Base-by-base conservation (phyloP, 92 coral and sea anemone species). In the Zoanthus sociatus region DNA sequence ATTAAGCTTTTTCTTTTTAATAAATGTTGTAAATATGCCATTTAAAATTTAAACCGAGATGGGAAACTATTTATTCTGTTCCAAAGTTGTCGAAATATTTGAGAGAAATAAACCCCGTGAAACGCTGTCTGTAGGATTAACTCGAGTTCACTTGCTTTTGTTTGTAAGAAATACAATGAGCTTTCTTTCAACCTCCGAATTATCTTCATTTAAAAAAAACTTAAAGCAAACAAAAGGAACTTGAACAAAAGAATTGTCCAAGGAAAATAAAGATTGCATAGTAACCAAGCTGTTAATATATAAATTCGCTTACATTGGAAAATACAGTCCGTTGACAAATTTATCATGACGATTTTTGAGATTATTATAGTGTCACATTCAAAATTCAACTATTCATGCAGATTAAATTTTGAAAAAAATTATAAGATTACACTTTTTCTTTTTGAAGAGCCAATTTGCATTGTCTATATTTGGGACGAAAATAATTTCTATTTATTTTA, bases 271-370 rank as follows among this genome's bases (percentile, higher is more conserved):
- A 46, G 73, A 66, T 30, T 21, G 18, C 85, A 66, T 81, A 70
- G 85, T 44, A 81, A 81, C 85, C 60, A 75, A 21, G 20, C 46
- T 81, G 11, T 21, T 18, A 20, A 66, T 44, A 21, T 26, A 63
- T 26, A 63, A 61, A 81, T 81, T 81, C 51, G 75, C 75, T 21
- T 67, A 46, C 42, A 17, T 68, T 81, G 20, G 10, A 30, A 46
- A n/a, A 64, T 42, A 21, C 7, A 1, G 45, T 9, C 32, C 21
- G 47, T 64, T 81, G 75, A 79, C 73, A 12, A 9, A 10, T 20
- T 30, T 11, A n/a, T 60, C 21, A 20, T 54, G 15, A 42, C 51
- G 18, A 61, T 9, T 16, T 10, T 69, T 30, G 15, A 44, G 0
- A 31, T 12, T 69, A 10, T 30, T 30, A 9, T 37, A 37, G 10